A percentile compares a stretch with the other conserved stretches of the same genome.
Evolutionary conservation across 1,140 invertebrate genomes (phyloP).

Genomic region (Nephila pilipes): DNA sequence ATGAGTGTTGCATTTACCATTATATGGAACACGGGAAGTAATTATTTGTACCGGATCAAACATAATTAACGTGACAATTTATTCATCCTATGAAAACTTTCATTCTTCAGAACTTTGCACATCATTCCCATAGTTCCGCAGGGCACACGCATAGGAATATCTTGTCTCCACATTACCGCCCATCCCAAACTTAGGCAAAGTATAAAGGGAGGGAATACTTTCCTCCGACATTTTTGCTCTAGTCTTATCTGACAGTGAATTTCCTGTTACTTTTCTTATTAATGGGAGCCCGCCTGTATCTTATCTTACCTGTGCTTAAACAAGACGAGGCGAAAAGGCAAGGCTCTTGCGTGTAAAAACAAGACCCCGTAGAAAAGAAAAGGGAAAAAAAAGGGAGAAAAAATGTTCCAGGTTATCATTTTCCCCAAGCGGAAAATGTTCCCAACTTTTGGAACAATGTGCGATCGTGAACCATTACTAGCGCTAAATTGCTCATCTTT

Average conservation of each 20-base stretch:
- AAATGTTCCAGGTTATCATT: constrained; percentile 50
- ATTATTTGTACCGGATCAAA: no score
- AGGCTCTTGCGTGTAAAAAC: background rate
- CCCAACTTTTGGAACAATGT: constrained; percentile 68
- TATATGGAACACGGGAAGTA: no score
- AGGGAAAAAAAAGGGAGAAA: background rate
- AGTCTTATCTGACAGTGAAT: constrained; percentile 31
- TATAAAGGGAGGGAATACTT: background rate
- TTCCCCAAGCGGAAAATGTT: constrained; percentile 63
- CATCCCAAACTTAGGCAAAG: background rate
- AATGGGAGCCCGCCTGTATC: constrained; percentile 20
- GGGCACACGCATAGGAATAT: background rate
- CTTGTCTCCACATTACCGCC: background rate
- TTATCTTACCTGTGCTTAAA: constrained; percentile 62
- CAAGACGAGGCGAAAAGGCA: constrained; percentile 33
- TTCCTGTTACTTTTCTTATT: constrained; percentile 58
- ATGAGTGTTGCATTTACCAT: no score
- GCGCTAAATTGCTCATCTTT: constrained; percentile 59
- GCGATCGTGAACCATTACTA: constrained; percentile 45
- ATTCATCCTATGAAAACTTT: background rate
- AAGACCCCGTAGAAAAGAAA: constrained; percentile 10
- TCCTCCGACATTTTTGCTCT: background rate
- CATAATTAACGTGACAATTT: no score
- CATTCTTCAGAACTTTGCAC: background rate
- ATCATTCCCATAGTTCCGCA: background rate